These are phyloP conservation scores for Cnemophilus loriae DNA, from an alignment of 2,113 vertebrate species.

Conservation along the genomic window DNA sequence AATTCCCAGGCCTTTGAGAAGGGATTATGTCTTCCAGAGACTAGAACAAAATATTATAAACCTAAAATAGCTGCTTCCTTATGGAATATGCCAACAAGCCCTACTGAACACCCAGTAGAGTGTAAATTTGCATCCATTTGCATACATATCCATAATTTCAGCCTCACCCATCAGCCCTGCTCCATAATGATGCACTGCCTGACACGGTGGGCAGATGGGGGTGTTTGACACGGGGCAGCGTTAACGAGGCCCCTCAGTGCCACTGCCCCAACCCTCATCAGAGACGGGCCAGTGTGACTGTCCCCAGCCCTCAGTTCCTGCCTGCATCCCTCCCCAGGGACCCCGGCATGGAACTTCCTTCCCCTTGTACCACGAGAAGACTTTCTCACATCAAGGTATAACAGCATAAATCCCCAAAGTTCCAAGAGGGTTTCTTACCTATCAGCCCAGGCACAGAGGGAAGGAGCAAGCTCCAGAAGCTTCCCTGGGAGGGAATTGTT, in stretches of 20 bases:
- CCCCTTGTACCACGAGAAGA: not conserved
- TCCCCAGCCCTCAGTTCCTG: not conserved
- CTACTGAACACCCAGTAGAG: conserved; percentile 3
- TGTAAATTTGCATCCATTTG: conserved; percentile 27
- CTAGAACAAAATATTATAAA: conserved; percentile 28
- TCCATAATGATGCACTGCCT: not conserved
- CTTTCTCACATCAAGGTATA: fast-evolving
- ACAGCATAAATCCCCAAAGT: not conserved
- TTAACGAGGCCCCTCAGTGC: not conserved
- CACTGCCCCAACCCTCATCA: fast-evolving
- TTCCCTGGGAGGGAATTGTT: not conserved
- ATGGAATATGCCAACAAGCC: conserved; percentile 17
- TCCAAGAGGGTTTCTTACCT: not conserved
- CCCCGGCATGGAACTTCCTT: fast-evolving
- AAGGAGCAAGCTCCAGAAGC: not conserved
- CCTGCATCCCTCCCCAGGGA: not conserved
- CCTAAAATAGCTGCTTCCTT: conserved; percentile 48
- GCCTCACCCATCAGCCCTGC: not conserved
- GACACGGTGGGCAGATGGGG: not conserved
- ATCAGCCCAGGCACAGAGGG: not conserved
- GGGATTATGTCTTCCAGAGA: conserved; percentile 38
- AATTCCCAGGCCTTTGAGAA: not conserved
- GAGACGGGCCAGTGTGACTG: fast-evolving
- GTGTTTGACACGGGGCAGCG: not conserved
- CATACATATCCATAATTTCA: conserved; percentile 32